A percentile compares a stretch with the other conserved stretches of the same genome.
Evolutionary conservation across 2,888 invertebrate genomes (phyloP).

Genomic region (Colletes collaris): DNA sequence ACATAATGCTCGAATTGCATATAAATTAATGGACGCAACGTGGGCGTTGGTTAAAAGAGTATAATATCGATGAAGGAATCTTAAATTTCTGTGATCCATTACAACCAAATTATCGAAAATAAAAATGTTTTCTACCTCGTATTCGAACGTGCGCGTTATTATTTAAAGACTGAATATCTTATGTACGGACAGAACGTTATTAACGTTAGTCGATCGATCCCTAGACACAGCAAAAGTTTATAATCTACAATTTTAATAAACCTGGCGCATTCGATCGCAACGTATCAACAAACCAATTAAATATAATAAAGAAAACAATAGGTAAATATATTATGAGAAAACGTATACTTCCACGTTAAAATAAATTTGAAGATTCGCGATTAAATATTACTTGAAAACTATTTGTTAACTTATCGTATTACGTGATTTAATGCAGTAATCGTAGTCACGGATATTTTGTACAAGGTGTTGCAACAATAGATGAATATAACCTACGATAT

Average conservation of each 20-base stretch:
- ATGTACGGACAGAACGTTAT: not conserved
- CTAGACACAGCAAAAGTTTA: not conserved
- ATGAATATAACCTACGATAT: conserved; percentile 32
- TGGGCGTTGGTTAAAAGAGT: not conserved
- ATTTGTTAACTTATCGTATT: not conserved
- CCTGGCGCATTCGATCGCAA: not conserved
- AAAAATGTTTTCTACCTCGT: conserved; percentile 7
- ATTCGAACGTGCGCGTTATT: conserved; percentile 3
- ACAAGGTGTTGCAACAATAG: not conserved
- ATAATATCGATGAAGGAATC: conserved; percentile 1
- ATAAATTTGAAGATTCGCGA: not conserved
- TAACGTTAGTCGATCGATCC: not conserved
- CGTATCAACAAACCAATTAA: not conserved
- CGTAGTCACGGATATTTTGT: not conserved
- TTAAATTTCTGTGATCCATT: not conserved
- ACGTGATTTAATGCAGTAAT: not conserved
- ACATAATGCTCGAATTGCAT: not conserved
- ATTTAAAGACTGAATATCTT: conserved; percentile 6
- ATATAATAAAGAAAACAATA: conserved; percentile 1
- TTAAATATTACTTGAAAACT: too few species aligned
- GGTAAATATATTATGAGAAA: conserved; percentile 4
- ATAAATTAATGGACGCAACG: not conserved
- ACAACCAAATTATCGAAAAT: conserved; percentile 7
- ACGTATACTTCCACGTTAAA: not conserved
- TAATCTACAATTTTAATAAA: not conserved